These are phyloP conservation scores for Microtus oregoni DNA, from an alignment of 2,113 vertebrate species.

Conservation along the genomic window DNA sequence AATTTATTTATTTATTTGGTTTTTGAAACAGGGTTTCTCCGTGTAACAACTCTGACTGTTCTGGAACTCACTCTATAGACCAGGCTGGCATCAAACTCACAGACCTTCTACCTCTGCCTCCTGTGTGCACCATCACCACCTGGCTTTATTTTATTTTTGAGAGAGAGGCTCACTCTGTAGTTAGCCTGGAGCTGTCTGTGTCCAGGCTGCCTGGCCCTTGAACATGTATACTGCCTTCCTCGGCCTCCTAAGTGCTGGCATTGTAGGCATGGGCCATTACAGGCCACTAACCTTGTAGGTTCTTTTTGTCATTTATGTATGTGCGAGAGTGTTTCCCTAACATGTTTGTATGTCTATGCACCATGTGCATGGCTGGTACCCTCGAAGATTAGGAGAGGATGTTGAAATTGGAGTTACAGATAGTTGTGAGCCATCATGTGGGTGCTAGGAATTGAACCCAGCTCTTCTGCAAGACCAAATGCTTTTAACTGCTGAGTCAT, in stretches of 20 bases:
- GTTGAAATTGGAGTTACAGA: not conserved
- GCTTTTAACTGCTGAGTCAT: not conserved
- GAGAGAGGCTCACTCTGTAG: not conserved
- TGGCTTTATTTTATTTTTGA: not conserved
- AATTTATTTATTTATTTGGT: too few species aligned
- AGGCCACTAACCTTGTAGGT: not conserved
- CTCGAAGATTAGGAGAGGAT: not conserved
- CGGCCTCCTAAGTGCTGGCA: too few species aligned
- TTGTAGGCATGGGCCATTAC: too few species aligned
- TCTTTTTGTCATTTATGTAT: not conserved
- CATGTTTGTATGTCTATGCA: not conserved
- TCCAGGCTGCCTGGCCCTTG: not conserved
- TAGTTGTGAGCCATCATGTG: not conserved
- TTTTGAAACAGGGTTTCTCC: not conserved
- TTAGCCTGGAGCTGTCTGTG: not conserved
- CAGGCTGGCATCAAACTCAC: not conserved
- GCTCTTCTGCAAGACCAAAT: not conserved
- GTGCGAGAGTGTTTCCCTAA: not conserved
- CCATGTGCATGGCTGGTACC: not conserved
- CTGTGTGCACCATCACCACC: not conserved
- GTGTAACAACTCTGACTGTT: not conserved
- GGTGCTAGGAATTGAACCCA: not conserved
- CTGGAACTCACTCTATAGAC: not conserved
- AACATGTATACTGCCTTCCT: not conserved
- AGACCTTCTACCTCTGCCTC: not conserved